Base-by-base conservation (phyloP, 2,113 vertebrate genomes). In the Tinamus guttatus region DNA sequence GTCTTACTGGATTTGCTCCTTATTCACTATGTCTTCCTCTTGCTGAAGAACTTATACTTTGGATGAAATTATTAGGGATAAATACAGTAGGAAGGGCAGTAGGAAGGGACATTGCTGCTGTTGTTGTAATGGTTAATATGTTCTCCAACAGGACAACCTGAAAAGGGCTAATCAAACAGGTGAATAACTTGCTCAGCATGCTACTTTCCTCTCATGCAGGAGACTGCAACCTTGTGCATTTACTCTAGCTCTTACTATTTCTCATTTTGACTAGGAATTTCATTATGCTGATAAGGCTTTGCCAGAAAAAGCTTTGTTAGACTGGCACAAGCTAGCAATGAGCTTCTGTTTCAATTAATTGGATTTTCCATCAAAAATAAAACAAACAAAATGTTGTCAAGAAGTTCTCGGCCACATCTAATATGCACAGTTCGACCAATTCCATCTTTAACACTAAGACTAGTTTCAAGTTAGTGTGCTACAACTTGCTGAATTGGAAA, bases 381-480 rank as follows among this genome's bases (percentile, higher is more conserved):
- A 81, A 49, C 14, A 43, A 95, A 67, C 7, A 67, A 77, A 81
- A 89, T 4, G 34, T 56, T 30, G 4, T 89, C 51, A 91, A 18
- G 28, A 68, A 81, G 58, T 20, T 81, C 51, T 51, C 34, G 36
- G 27, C 34, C 63, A 70, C 34, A 78, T 90, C 52, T 78, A 79
- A 68, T 47, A 60, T 1, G 7, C 47, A 60, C 36, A 88, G 64
- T 51, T 51, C 47, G 59, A 60, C 40, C n/a, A 67, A 49, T 62
- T 83, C 54, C 11, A 75, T 75, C 41, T 75, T 38, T 60, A 93
- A 58, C 47, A 73, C 59, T 77, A 77, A 69, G 34, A 83, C 14
- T 85, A 97, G 92, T 90, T 96, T 89, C 80, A 95, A 95, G 74
- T 84, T 90, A 97, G 96, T 92, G 49, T 95, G 94, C 90, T 93